These are phyloP conservation scores for Mobula hypostoma DNA, from an alignment of 2,113 vertebrate genomes.

Conservation along the genomic window DNA sequence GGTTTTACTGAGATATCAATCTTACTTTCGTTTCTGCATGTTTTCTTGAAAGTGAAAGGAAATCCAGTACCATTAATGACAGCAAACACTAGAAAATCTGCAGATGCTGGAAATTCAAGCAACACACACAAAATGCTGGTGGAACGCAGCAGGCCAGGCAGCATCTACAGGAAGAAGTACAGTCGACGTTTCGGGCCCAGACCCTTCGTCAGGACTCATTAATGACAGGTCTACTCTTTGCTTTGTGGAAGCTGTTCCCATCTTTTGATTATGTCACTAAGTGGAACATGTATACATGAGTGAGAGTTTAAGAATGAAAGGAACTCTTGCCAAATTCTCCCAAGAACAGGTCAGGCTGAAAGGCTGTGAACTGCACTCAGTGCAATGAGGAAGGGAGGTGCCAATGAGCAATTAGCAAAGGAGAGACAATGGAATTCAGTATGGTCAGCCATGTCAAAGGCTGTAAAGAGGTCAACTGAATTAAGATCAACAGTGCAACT, in stretches of 20 bases:
- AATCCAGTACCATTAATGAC: background rate
- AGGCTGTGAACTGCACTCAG: too few species aligned
- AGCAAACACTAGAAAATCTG: too few species aligned
- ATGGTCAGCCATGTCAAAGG: background rate
- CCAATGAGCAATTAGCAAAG: background rate
- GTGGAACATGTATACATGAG: too few species aligned
- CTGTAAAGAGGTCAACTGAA: background rate
- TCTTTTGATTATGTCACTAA: too few species aligned
- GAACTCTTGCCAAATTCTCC: background rate
- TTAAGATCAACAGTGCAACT: background rate
- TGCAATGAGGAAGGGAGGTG: background rate
- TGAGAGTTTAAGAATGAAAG: background rate
- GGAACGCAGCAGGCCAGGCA: too few species aligned
- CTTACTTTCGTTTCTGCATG: constrained; percentile 7
- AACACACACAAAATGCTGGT: too few species aligned
- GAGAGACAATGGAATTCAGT: background rate
- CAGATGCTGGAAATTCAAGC: too few species aligned
- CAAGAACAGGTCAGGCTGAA: background rate
- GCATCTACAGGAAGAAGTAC: too few species aligned
- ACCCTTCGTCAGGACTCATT: too few species aligned
- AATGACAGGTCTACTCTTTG: background rate
- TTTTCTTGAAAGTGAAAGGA: background rate
- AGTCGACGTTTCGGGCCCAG: too few species aligned
- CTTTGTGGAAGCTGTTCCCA: too few species aligned
- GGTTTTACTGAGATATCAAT: background rate